Evolutionary conservation across 1,140 invertebrate genomes (phyloP), one percentile per base, ranked within the genome.

Genomic region (Pseudomyrmex concolor): DNA sequence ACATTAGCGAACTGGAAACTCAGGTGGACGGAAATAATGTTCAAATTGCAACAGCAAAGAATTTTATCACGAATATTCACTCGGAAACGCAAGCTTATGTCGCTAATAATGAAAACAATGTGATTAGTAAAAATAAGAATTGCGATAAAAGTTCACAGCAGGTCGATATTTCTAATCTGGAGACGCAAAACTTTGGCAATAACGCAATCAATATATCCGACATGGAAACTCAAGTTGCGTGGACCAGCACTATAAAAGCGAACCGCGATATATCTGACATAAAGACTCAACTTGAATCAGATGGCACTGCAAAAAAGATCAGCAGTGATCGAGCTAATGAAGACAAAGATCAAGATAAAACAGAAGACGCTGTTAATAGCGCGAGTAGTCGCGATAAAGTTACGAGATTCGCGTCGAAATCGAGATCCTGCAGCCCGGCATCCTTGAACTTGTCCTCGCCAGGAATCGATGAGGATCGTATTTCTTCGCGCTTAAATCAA

Each of bases 1-100:
- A 78, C 22, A 90, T 89, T 57, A 73, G 62, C n/a, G 83, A 90
- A 54, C 15, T 60, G 17, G 73, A 82, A 17, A 89, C 83, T 34
- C 84, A 86, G 71, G 54, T 71, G 34, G 83, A 4, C 25, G 12
- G 50, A 0, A 62, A n/a, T 0, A 17, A n/a, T 43, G 13, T 12
- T 73, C 22, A 10, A 2, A 74, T 48, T 25, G 34, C 17, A 55
- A 34, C 13, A 12, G 1, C 5, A 4, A n/a, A 55, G 7, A 62
- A 50, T 2, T 15, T 10, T 48, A 54, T 4, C 15, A 67, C 3
- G 15, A 15, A 77, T 60, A 62, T 72, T 67, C 19, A 84, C 57
- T 19, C 19, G 5, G 54, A 85, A 55, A 81, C 51, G 10, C 68
- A 60, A 48, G 3, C 48, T 25, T 66, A 67, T 72, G 7, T 8